Evolutionary conservation across 2,888 invertebrate genomes (phyloP).

Genomic region (Lasioglossum lativentre): DNA sequence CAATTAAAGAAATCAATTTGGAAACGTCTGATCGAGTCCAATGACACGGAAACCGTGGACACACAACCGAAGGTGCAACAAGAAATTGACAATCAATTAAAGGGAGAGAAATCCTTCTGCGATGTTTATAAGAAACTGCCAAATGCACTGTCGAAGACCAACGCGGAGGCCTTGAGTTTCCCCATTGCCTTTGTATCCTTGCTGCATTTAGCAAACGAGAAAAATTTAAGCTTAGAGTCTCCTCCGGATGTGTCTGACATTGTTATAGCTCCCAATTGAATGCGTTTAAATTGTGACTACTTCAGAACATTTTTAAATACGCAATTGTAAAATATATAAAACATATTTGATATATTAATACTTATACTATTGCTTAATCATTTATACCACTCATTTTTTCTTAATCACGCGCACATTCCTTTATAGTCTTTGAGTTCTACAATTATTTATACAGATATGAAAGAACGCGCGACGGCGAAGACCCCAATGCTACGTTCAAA

Average conservation of each 20-base stretch:
- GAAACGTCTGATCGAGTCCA: constrained; percentile 86
- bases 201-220: constrained; percentile 94
- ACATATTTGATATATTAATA: not conserved
- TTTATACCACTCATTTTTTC: not conserved
- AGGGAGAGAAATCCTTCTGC: constrained; percentile 82
- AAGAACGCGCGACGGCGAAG: not conserved
- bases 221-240: constrained; percentile 85
- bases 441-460: constrained; percentile 20
- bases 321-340: not conserved
- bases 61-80: constrained; percentile 44
- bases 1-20: constrained; percentile 91
- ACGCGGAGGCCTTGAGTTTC: constrained; percentile 90
- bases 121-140: constrained; percentile 87
- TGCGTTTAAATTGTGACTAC: not conserved
- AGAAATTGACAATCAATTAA: constrained; percentile 46
- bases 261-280: constrained; percentile 51
- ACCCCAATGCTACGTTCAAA: not conserved
- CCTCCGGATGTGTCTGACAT: constrained; percentile 73
- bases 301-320: not conserved
- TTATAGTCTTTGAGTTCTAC: not conserved
- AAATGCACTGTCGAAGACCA: constrained; percentile 86
- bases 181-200: constrained; percentile 93
- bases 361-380: not conserved
- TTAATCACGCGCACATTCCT: not conserved
- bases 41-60: constrained; percentile 81